Conservation (phyloP, 2,888 invertebrate genomes). For the Spicauda simplicius region DNA sequence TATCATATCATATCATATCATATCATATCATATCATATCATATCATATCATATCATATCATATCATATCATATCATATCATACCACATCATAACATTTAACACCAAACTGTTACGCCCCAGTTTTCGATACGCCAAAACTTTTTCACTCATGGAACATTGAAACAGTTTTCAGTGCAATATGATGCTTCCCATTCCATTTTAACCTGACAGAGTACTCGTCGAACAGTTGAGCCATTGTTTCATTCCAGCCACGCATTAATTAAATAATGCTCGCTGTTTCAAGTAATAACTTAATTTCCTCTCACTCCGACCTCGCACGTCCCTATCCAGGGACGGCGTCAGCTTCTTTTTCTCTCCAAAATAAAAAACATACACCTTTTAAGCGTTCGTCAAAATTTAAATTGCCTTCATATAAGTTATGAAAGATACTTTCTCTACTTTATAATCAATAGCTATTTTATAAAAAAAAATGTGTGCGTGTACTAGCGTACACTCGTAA, state of each 20-base stretch:
- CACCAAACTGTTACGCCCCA: no score
- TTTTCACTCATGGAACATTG: not conserved
- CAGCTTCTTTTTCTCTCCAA: not conserved
- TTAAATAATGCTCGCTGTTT: not conserved
- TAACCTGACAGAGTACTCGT: not conserved
- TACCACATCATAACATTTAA: no score
- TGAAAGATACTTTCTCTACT: no score
- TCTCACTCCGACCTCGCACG: constrained; percentile 1
- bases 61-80: no score
- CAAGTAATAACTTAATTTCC: constrained; percentile 10
- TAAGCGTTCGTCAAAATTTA: no score
- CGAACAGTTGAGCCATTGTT: constrained; percentile 3
- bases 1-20: no score
- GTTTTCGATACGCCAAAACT: not conserved
- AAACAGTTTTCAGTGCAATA: not conserved
- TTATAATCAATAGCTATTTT: no score
- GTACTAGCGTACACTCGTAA: no score
- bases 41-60: no score
- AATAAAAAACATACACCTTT: not conserved
- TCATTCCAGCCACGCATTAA: not conserved
- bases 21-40: no score
- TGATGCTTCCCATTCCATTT: not conserved
- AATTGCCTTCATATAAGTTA: no score
- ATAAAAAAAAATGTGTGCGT: no score
- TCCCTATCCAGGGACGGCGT: not conserved